Evolutionary conservation across 2,888 invertebrate genomes (phyloP).

Genomic region (Blastobasis lacticolella): DNA sequence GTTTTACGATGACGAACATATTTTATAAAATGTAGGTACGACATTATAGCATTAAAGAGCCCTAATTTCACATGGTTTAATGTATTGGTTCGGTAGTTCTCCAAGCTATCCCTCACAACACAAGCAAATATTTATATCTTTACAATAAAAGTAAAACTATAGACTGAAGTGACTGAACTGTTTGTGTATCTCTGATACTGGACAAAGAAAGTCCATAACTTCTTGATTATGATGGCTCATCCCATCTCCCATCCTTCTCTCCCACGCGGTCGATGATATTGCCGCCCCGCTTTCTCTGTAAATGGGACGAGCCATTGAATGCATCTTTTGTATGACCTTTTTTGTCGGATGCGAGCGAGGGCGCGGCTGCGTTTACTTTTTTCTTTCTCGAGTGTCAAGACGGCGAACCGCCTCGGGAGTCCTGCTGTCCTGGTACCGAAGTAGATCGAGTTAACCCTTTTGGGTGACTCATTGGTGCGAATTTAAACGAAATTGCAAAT

Average conservation of each 20-base stretch:
- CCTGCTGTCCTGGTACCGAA: constrained; percentile 46
- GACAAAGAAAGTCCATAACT: too few species aligned
- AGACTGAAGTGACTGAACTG: too few species aligned
- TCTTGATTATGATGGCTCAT: too few species aligned
- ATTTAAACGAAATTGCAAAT: background rate
- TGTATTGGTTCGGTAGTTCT: too few species aligned
- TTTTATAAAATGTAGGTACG: too few species aligned
- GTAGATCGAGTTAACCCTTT: constrained; percentile 36
- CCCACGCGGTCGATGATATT: background rate
- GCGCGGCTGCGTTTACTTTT: constrained; percentile 21
- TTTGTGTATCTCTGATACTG: too few species aligned
- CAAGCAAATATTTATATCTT: too few species aligned
- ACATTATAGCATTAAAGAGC: too few species aligned
- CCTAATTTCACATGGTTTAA: too few species aligned
- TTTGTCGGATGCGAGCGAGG: constrained; percentile 23
- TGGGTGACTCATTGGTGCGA: constrained; percentile 1
- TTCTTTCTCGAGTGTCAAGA: constrained; percentile 7
- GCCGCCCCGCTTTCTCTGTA: constrained; percentile 10
- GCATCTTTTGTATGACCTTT: constrained; percentile 17
- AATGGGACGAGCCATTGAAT: constrained; percentile 20
- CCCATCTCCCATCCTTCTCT: constrained; percentile 7
- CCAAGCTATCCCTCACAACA: too few species aligned
- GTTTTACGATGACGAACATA: too few species aligned
- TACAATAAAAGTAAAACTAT: too few species aligned
- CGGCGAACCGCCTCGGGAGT: constrained; percentile 16